Evolutionary conservation across 2,888 invertebrate genomes (phyloP).

Genomic region (Tyria jacobaeae): DNA sequence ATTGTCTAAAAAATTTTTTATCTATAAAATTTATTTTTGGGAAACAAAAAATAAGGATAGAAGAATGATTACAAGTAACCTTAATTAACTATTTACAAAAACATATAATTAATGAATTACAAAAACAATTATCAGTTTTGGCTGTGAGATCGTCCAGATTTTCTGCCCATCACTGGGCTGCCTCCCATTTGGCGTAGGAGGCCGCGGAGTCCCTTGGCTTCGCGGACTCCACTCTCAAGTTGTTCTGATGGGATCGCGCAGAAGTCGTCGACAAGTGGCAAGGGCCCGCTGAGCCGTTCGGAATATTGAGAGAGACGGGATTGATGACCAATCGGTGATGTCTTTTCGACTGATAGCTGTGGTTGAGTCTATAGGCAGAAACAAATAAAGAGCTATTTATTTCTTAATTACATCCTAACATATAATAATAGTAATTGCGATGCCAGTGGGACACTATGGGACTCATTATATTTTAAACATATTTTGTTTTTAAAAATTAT

Average conservation of each 20-base stretch:
- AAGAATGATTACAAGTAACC: conserved; percentile 35
- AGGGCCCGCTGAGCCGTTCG: conserved; percentile 86
- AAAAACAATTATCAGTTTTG: conserved; percentile 70
- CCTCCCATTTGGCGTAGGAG: conserved; percentile 94
- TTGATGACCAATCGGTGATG: conserved; percentile 86
- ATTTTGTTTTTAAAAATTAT: too few species aligned
- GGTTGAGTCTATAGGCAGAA: conserved; percentile 49
- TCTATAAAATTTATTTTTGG: too few species aligned
- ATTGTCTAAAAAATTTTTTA: too few species aligned
- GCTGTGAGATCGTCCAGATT: conserved; percentile 83
- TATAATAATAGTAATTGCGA: too few species aligned
- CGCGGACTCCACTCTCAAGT: conserved; percentile 86
- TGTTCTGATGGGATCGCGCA: conserved; percentile 94
- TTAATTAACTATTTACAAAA: conserved; percentile 44
- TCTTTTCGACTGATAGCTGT: conserved; percentile 67
- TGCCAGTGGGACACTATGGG: too few species aligned
- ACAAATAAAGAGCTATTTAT: background rate
- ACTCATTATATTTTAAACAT: too few species aligned
- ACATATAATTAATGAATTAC: too few species aligned
- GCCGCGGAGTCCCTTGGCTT: conserved; percentile 92
- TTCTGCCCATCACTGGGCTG: conserved; percentile 93
- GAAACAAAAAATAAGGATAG: background rate
- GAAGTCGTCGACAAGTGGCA: conserved; percentile 96
- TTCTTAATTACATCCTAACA: background rate
- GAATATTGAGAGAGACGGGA: conserved; percentile 89